Evolutionary conservation across 2,888 invertebrate genomes (phyloP).

Genomic region (Griposia aprilina): DNA sequence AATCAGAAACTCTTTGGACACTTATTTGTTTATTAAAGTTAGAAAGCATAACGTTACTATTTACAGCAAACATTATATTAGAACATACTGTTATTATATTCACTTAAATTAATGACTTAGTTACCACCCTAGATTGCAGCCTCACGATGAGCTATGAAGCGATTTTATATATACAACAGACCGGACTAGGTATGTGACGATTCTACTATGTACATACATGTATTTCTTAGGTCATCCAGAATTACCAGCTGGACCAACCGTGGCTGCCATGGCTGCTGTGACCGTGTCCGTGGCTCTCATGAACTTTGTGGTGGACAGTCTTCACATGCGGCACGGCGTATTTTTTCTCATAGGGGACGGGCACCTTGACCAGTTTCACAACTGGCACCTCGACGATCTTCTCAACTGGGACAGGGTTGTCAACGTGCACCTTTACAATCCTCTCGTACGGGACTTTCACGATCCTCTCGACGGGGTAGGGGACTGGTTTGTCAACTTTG

Average conservation of each 20-base stretch:
- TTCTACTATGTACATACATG: constrained; percentile 61
- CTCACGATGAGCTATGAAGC: constrained; percentile 88
- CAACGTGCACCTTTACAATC: constrained; percentile 89
- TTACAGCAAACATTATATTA: constrained; percentile 81
- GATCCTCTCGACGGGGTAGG: constrained; percentile 91
- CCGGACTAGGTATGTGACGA: constrained; percentile 78
- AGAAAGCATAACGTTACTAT: constrained; percentile 85
- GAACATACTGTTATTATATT: constrained; percentile 77
- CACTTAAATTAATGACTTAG: constrained; percentile 90
- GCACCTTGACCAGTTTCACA: constrained; percentile 88
- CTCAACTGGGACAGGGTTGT: constrained; percentile 90
- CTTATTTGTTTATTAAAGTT: constrained; percentile 81
- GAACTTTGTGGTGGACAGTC: constrained; percentile 86
- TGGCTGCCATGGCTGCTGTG: constrained; percentile 64
- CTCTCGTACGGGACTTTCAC: constrained; percentile 90
- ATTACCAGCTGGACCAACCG: constrained; percentile 75
- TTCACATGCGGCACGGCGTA: constrained; percentile 86
- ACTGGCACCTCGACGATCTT: constrained; percentile 89
- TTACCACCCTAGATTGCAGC: constrained; percentile 90
- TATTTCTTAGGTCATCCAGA: constrained; percentile 56
- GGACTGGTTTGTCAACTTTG: constrained; percentile 90
- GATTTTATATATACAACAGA: constrained; percentile 87
- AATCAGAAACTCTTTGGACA: constrained; percentile 80
- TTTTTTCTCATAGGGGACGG: constrained; percentile 84
- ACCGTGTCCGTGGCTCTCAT: constrained; percentile 68